Evolutionary conservation across 1,140 invertebrate species (phyloP).

Genomic region (Chymomyza costata): DNA sequence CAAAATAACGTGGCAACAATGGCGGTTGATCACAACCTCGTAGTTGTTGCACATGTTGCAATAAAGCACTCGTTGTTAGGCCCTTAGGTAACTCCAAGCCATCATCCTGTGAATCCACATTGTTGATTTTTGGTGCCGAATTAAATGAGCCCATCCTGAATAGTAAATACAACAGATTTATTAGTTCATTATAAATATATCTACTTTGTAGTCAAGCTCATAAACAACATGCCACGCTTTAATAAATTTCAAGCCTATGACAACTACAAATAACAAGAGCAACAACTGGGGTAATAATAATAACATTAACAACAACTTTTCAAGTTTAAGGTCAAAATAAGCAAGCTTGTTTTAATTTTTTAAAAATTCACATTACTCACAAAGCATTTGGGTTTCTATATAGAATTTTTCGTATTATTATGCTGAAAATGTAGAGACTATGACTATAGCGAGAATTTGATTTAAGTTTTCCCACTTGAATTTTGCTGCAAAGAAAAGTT

Average conservation of each 20-base stretch:
- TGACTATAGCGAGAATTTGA: conserved; percentile 55
- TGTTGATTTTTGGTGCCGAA: conserved; percentile 81
- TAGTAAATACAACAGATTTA: conserved; percentile 33
- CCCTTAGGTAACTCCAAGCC: conserved; percentile 77
- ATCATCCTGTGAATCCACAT: conserved; percentile 81
- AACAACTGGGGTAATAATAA: conserved; percentile 8
- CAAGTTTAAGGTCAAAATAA: too few relatives aligned
- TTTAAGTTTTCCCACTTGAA: conserved; percentile 43
- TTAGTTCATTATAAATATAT: neutral
- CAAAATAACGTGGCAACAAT: conserved; percentile 56
- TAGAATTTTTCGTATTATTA: conserved; percentile 64
- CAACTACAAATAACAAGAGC: conserved; percentile 15
- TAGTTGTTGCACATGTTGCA: conserved; percentile 76
- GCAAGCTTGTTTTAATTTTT: too few relatives aligned
- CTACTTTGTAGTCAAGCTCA: conserved; percentile 6
- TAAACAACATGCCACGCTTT: conserved; percentile 23
- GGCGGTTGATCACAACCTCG: conserved; percentile 46
- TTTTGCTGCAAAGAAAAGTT: conserved; percentile 44
- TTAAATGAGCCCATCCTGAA: conserved; percentile 85
- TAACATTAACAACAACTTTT: conserved; percentile 18
- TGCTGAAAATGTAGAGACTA: conserved; percentile 64
- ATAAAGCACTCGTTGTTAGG: conserved; percentile 76
- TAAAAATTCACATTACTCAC: conserved; percentile 57
- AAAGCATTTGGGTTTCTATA: conserved; percentile 59
- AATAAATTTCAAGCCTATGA: conserved; percentile 9